Evolutionary conservation across 2,888 invertebrate species (phyloP).

Genomic region (Drosophila greeni): DNA sequence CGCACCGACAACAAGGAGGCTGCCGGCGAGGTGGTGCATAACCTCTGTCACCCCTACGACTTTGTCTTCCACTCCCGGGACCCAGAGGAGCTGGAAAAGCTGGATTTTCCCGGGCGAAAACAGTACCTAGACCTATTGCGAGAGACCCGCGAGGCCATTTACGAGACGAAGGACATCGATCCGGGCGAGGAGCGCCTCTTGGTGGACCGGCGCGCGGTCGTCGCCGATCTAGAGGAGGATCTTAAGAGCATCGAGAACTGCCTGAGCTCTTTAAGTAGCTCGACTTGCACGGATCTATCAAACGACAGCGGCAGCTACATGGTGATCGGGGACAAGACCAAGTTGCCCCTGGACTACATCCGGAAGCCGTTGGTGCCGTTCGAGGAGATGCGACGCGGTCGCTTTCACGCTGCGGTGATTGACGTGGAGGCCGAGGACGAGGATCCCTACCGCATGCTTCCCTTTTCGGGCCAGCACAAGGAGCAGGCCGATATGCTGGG

Average conservation of each 20-base stretch:
- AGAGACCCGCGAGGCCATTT: constrained; percentile 65
- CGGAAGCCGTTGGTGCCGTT: constrained; percentile 77
- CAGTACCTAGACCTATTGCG: constrained; percentile 69
- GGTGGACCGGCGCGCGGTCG: constrained; percentile 62
- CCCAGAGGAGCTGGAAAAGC: constrained; percentile 53
- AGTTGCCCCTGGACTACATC: constrained; percentile 77
- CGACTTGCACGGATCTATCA: constrained; percentile 76
- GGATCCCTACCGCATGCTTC: constrained; percentile 74
- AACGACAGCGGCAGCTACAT: constrained; percentile 78
- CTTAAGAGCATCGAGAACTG: constrained; percentile 77
- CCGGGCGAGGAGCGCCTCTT: constrained; percentile 56
- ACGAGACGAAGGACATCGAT: constrained; percentile 54
- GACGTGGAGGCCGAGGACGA: constrained; percentile 69
- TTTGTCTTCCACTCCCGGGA: constrained; percentile 64
- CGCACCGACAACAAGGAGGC: constrained; percentile 55
- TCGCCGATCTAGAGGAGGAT: constrained; percentile 74
- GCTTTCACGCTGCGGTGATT: constrained; percentile 70
- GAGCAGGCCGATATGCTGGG: constrained; percentile 68
- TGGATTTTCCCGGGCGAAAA: constrained; percentile 71
- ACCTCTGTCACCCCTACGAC: constrained; percentile 63
- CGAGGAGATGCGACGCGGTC: constrained; percentile 75
- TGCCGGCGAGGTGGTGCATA: constrained; percentile 30
- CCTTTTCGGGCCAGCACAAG: constrained; percentile 75
- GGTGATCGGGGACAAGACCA: constrained; percentile 72
- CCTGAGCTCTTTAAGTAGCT: constrained; percentile 75